These are phyloP conservation scores for Iphiclides podalirius DNA, from an alignment of 2,888 invertebrate genomes.

Conservation along the genomic window DNA sequence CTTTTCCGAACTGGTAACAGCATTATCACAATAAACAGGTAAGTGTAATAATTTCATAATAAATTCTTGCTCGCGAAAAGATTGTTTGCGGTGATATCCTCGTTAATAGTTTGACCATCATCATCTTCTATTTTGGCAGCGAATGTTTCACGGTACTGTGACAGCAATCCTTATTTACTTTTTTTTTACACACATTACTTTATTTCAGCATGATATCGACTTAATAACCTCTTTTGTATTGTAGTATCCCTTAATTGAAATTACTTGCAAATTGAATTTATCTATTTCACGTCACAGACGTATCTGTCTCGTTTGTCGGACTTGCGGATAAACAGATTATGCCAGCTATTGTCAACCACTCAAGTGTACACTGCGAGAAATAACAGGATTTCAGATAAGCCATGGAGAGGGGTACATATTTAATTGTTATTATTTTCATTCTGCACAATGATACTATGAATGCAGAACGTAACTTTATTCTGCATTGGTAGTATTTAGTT, in stretches of 20 bases:
- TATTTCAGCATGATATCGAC: no score
- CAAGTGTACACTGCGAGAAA: constrained; percentile 15
- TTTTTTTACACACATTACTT: no score
- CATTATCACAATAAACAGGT: no score
- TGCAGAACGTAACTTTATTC: no score
- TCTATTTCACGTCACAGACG: constrained; percentile 20
- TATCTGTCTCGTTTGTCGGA: constrained; percentile 29
- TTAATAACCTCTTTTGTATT: no score
- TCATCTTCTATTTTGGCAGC: not conserved
- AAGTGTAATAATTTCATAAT: no score
- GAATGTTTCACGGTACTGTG: no score
- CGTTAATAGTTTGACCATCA: constrained; percentile 18
- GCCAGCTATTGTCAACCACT: constrained; percentile 37
- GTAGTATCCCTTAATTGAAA: constrained; percentile 2
- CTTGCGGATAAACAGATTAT: constrained; percentile 49
- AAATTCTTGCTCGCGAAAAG: no score
- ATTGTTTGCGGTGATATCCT: constrained; percentile 9
- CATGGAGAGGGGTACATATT: constrained; percentile 16
- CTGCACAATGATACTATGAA: not conserved
- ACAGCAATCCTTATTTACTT: no score
- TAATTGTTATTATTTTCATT: constrained; percentile 3
- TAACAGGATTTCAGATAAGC: constrained; percentile 21
- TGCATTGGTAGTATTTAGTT: no score
- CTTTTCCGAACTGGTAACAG: no score
- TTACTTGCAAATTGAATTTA: constrained; percentile 24